Base-by-base conservation (phyloP, 2,113 vertebrate genomes). In the Stegostoma tigrinum region DNA sequence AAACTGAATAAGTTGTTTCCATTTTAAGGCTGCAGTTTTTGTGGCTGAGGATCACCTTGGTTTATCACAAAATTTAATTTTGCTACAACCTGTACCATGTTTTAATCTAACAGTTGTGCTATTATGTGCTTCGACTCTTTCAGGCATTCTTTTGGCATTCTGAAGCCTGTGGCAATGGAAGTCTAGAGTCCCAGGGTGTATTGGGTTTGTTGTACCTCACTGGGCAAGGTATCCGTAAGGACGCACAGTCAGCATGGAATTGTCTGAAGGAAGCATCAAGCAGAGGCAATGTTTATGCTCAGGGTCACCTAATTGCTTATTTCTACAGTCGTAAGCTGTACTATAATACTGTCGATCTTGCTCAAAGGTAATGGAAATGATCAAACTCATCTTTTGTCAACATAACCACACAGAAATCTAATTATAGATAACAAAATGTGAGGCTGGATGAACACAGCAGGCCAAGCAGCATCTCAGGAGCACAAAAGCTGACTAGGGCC, bases 71-170 rank as follows among this genome's bases (percentile, higher is more conserved):
- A 64, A 30, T 66, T 66, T 38, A 38, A 66, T 42, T 66, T 19
- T 66, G 89, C 66, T 66, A 55, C 89, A 91, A 6, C n/a, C 61
- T 66, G 30, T 38, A 19, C 64, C 30, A 5, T 91, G 61, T 72
- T 94, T 68, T 67, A 17, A 45, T 38, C n/a, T 95, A 72, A 52
- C 21, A n/a, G 38, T 34, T 17, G 42, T 75, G 23, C 27, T 95
- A 14, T 95, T 15, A 48, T 48, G 23, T 95, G 94, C 94, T 95
- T 95, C 42, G 52, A 68, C 52, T 96, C 64, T 67, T 94, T 75
- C 96, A 98, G 98, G 98, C 98, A 27, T 98, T 98, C 96, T 98
- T 96, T 70, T 98, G 98, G 98, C 98, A 98, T 96, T 98, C 98
- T 0, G 97, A 98, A 97, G 98, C 98, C 0, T 98, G 98, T 96